These are phyloP conservation scores for Ploceus nigricollis DNA, from an alignment of 2,113 vertebrate genomes.

Conservation along the genomic window DNA sequence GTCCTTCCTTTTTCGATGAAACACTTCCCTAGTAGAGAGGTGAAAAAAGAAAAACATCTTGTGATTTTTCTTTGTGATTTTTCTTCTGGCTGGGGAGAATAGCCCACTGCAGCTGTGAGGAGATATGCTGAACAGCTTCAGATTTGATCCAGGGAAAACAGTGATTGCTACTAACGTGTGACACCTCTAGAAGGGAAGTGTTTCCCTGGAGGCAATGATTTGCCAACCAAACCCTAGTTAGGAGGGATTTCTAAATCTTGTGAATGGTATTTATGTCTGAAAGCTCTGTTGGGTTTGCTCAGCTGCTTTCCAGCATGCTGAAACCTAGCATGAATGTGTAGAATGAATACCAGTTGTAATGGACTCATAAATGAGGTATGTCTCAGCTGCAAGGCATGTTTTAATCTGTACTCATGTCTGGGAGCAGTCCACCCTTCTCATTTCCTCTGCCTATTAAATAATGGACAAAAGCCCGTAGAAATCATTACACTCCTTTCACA, in stretches of 20 bases:
- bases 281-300: constrained; percentile 5
- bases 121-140: neutral
- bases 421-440: neutral
- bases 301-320: constrained; percentile 33
- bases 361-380: neutral
- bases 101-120: neutral
- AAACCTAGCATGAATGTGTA: neutral
- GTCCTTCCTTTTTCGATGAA: neutral
- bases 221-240: neutral
- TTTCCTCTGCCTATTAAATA: constrained; percentile 12
- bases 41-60: neutral
- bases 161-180: neutral
- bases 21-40: neutral
- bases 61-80: neutral
- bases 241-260: neutral
- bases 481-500: neutral
- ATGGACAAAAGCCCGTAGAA: neutral
- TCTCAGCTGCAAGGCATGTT: constrained; percentile 7
- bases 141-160: neutral
- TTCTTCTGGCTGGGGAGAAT: neutral
- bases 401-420: neutral
- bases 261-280: neutral
- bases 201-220: neutral
- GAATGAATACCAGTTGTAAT: neutral
- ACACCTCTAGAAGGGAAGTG: neutral